These are phyloP conservation scores for Mormyrops attenuatus DNA, from an alignment of 2,797 vertebrate species.

Conservation along the genomic window DNA sequence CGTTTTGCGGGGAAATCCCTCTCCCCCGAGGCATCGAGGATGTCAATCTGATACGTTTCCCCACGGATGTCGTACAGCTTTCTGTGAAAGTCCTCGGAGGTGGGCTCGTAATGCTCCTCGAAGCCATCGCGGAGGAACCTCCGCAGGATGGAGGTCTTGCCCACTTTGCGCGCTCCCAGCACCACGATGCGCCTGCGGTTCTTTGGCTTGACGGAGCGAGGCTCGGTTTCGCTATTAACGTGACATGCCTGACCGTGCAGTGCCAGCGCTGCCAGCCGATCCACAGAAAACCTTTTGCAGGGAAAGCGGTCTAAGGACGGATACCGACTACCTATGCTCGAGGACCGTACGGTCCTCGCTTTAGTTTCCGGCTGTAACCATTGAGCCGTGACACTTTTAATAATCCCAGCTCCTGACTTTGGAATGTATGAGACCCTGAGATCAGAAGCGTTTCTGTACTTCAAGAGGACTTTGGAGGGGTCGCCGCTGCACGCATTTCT, in stretches of 20 bases:
- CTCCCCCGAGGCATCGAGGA: conserved; percentile 62
- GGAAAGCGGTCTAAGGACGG: conserved; percentile 39
- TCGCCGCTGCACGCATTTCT: conserved; percentile 5
- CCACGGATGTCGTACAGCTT: conserved; percentile 64
- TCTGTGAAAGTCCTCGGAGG: conserved; percentile 63
- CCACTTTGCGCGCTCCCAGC: conserved; percentile 60
- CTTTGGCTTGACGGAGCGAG: conserved; percentile 45
- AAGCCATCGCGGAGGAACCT: conserved; percentile 58
- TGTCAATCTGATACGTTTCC: conserved; percentile 60
- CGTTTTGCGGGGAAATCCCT: conserved; percentile 64
- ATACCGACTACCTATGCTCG: conserved; percentile 42
- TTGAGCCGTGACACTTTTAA: conserved; percentile 48
- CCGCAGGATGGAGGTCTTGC: conserved; percentile 60
- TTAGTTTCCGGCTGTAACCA: conserved; percentile 49
- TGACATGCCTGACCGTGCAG: conserved; percentile 10
- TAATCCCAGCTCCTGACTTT: conserved; percentile 48
- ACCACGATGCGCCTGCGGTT: conserved; percentile 64
- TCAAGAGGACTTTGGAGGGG: neutral
- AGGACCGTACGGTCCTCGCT: conserved; percentile 35
- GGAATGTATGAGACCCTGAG: conserved; percentile 39
- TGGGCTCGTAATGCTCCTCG: conserved; percentile 59
- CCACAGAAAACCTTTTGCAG: conserved; percentile 37
- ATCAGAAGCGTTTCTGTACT: conserved; percentile 14
- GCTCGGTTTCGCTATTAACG: conserved; percentile 4
- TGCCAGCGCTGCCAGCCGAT: conserved; percentile 37